These are phyloP conservation scores for Nemapogon koenigi DNA, from an alignment of 2,888 invertebrate species.

Conservation along the genomic window DNA sequence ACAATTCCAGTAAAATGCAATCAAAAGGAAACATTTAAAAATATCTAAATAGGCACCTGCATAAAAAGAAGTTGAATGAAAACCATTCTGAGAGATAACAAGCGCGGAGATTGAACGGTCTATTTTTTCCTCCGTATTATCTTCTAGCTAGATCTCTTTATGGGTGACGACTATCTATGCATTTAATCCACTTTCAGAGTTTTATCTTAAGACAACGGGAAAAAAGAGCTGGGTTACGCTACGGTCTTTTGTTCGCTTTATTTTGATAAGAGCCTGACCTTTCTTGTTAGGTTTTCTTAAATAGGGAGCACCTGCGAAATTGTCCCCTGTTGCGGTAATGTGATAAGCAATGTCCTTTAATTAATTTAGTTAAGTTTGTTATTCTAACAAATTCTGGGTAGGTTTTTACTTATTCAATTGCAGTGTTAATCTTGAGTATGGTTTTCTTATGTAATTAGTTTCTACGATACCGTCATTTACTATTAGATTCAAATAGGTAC, in stretches of 20 bases:
- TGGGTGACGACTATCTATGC: constrained; percentile 46
- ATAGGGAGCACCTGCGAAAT: constrained; percentile 1
- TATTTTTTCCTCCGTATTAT: constrained; percentile 30
- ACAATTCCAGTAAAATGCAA: no score
- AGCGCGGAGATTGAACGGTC: constrained; percentile 11
- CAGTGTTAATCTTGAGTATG: no score
- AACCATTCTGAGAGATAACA: constrained; percentile 18
- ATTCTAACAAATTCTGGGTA: no score
- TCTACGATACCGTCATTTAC: no score
- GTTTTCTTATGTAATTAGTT: no score
- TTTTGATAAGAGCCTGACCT: constrained; percentile 40
- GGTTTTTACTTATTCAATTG: no score
- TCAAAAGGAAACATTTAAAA: constrained; percentile 1
- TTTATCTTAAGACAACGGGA: constrained; percentile 44
- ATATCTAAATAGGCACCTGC: constrained; percentile 27
- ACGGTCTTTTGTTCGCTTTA: constrained; percentile 38
- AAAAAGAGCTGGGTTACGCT: constrained; percentile 22
- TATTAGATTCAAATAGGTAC: no score
- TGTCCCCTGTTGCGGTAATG: constrained; percentile 1
- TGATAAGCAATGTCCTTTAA: constrained; percentile 1
- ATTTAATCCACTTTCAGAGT: constrained; percentile 54
- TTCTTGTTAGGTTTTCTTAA: constrained; percentile 19
- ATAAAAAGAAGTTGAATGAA: constrained; percentile 20
- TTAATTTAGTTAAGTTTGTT: background rate
- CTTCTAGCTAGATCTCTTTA: constrained; percentile 40